These are phyloP conservation scores for Aurelia aurita complex sp. Pacific DNA, from an alignment of 30 jellyfish, hydroid and myxozoan species.

Conservation along the genomic window DNA sequence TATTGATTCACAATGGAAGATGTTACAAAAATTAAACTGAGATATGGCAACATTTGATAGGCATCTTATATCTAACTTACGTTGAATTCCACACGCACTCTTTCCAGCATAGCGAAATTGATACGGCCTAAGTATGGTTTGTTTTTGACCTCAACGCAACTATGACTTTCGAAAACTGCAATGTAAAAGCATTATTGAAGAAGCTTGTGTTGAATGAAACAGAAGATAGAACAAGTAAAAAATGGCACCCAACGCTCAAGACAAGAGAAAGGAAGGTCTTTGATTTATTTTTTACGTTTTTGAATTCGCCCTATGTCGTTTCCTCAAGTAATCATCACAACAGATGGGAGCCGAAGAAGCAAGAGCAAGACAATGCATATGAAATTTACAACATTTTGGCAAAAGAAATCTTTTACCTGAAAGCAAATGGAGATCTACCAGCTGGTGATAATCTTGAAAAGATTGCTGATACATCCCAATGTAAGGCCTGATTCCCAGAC, in stretches of 20 bases:
- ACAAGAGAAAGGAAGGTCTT: neutral
- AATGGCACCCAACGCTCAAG: neutral
- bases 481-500: too few species aligned
- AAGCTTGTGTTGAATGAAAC: neutral
- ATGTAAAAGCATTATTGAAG: neutral
- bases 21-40: too few species aligned
- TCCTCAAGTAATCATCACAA: neutral
- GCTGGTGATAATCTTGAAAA: neutral
- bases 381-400: neutral
- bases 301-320: neutral
- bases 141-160: too few species aligned
- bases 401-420: neutral
- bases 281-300: neutral
- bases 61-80: too few species aligned
- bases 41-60: too few species aligned
- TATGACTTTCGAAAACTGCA: neutral
- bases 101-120: too few species aligned
- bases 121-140: too few species aligned
- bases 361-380: neutral
- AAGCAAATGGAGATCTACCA: neutral
- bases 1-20: too few species aligned
- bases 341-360: neutral
- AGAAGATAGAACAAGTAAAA: neutral
- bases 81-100: too few species aligned
- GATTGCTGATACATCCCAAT: neutral